These are phyloP conservation scores for Antigone vipio DNA, from an alignment of 2,113 vertebrate species.

Conservation along the genomic window DNA sequence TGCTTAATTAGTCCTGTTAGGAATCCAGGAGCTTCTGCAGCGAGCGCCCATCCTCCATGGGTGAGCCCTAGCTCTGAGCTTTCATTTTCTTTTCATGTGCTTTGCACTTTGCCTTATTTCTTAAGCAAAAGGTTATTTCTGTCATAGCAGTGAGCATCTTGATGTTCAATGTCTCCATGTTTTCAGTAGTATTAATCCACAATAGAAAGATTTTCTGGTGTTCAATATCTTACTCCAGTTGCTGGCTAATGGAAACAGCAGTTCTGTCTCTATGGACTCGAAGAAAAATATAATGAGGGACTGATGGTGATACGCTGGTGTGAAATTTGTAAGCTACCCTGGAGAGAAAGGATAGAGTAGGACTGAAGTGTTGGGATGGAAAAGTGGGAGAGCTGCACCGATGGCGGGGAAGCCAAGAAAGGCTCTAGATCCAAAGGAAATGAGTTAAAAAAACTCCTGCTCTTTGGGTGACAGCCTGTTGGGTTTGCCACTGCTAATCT, in stretches of 20 bases:
- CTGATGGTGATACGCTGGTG: neutral
- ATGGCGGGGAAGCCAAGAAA: neutral
- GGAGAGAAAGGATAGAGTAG: neutral
- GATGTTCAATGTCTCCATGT: neutral
- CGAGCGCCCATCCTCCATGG: neutral
- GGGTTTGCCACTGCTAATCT: conserved; percentile 11
- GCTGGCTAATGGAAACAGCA: neutral
- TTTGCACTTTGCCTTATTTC: neutral
- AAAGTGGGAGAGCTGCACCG: neutral
- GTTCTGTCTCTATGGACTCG: neutral
- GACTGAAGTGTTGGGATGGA: neutral
- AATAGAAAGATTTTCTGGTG: neutral
- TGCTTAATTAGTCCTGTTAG: neutral
- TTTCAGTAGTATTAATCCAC: neutral
- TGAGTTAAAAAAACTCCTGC: neutral
- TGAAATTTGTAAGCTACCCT: neutral
- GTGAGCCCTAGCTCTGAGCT: neutral
- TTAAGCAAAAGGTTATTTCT: neutral
- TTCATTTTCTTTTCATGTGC: neutral
- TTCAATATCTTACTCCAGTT: neutral
- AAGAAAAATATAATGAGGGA: neutral
- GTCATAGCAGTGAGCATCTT: neutral
- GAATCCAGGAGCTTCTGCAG: neutral
- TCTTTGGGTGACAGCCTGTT: neutral
- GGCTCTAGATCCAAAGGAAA: neutral